These are phyloP conservation scores for Phalera bucephala DNA, from an alignment of 2,888 invertebrate genomes.

Conservation along the genomic window DNA sequence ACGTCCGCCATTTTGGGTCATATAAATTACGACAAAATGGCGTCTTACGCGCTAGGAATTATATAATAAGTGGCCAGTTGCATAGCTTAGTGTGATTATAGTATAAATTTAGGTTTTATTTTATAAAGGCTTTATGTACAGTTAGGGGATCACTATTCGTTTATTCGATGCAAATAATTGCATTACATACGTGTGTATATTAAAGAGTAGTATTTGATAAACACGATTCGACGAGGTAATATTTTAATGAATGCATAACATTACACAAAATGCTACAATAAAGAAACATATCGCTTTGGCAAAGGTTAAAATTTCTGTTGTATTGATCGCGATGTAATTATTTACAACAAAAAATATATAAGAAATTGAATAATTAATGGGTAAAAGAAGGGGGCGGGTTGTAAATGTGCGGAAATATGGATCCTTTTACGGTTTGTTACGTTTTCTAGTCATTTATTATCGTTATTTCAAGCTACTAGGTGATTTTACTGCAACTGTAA, in stretches of 20 bases:
- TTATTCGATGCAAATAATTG: constrained; percentile 59
- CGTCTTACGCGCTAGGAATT: constrained; percentile 48
- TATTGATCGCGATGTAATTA: constrained; percentile 52
- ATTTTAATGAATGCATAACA: constrained; percentile 60
- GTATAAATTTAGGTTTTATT: constrained; percentile 75
- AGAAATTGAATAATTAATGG: constrained; percentile 20
- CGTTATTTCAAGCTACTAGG: constrained; percentile 28
- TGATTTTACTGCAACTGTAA: constrained; percentile 22
- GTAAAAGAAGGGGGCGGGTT: constrained; percentile 31
- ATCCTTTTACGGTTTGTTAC: constrained; percentile 42
- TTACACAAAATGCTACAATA: constrained; percentile 76
- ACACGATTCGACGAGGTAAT: constrained; percentile 61
- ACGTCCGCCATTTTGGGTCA: constrained; percentile 57
- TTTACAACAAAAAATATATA: constrained; percentile 44
- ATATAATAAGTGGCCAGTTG: constrained; percentile 57
- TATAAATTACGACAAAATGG: constrained; percentile 51
- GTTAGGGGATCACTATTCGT: constrained; percentile 67
- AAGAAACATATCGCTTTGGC: constrained; percentile 80
- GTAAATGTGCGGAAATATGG: constrained; percentile 35
- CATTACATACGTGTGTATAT: constrained; percentile 70
- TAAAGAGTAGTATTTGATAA: constrained; percentile 78
- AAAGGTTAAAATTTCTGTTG: constrained; percentile 50
- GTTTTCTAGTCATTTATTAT: constrained; percentile 40
- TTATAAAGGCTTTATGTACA: constrained; percentile 79
- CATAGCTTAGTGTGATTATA: constrained; percentile 76